Evolutionary conservation across 2,113 vertebrate genomes (phyloP).

Genomic region (Equus quagga): DNA sequence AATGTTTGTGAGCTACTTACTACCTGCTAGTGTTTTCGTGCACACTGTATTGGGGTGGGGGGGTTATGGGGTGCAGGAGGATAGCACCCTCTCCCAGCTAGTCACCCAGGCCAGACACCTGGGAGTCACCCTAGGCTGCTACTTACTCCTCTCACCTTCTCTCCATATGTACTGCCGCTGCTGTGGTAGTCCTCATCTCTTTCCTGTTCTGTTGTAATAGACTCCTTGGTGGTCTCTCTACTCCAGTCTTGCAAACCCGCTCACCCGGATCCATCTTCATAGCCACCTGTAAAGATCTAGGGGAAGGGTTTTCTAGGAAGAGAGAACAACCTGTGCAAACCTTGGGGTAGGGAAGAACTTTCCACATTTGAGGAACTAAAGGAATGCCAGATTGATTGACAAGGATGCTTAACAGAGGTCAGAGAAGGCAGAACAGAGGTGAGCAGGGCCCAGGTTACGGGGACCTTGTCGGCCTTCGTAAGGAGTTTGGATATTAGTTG

Average conservation of each 20-base stretch:
- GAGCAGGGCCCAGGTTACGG: not conserved
- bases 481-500: slow-evolving; percentile 17
- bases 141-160: not conserved
- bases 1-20: not conserved
- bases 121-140: not conserved
- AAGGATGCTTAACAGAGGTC: not conserved
- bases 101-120: not conserved
- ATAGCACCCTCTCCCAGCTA: not conserved
- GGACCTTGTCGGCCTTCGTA: not conserved
- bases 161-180: not conserved
- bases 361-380: not conserved
- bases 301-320: slow-evolving; percentile 18
- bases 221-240: not conserved
- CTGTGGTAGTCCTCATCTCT: not conserved
- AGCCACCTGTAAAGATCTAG: not conserved
- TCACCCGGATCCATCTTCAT: not conserved
- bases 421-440: not conserved
- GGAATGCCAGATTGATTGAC: not conserved
- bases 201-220: not conserved
- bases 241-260: not conserved
- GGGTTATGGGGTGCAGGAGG: too few relatives aligned
- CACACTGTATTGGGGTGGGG: not conserved
- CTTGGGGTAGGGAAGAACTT: not conserved
- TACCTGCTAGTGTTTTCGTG: not conserved
- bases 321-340: not conserved